Evolutionary conservation across 2,888 invertebrate species (phyloP).

Genomic region (Agriopis leucophaearia): DNA sequence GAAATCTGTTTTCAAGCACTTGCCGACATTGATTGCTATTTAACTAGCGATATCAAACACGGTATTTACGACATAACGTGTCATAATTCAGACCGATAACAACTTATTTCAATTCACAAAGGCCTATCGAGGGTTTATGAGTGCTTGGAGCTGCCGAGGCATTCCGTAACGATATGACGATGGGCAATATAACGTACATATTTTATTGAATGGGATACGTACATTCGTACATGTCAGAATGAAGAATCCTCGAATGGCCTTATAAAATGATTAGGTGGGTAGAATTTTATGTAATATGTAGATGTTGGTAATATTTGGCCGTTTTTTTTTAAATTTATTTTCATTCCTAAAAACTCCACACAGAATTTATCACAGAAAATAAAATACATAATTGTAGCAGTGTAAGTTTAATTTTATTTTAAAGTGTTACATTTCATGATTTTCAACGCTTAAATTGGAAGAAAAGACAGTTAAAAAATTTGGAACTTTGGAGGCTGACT

Average conservation of each 20-base stretch:
- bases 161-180: slow-evolving; percentile 30
- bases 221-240: slow-evolving; percentile 5
- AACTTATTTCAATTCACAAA: slow-evolving; percentile 47
- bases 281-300: too few species aligned
- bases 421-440: too few species aligned
- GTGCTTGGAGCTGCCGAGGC: slow-evolving; percentile 24
- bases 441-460: too few species aligned
- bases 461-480: too few species aligned
- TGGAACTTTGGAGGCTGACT: too few species aligned
- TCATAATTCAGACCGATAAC: slow-evolving; percentile 40
- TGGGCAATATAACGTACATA: slow-evolving; percentile 19
- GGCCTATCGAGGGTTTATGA: slow-evolving; percentile 37
- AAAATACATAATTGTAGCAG: too few species aligned
- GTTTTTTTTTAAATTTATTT: too few species aligned
- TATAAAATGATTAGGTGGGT: background rate
- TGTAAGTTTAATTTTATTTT: too few species aligned
- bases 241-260: background rate
- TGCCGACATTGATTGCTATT: slow-evolving; percentile 25
- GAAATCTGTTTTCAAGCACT: slow-evolving; percentile 17
- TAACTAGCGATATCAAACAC: slow-evolving; percentile 25
- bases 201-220: slow-evolving; percentile 9
- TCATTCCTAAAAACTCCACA: too few species aligned
- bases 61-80: slow-evolving; percentile 30
- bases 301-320: too few species aligned
- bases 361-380: too few species aligned